Evolutionary conservation across 2,113 vertebrate genomes (phyloP), one percentile per base, ranked within the genome.

Genomic region (Salvator merianae): DNA sequence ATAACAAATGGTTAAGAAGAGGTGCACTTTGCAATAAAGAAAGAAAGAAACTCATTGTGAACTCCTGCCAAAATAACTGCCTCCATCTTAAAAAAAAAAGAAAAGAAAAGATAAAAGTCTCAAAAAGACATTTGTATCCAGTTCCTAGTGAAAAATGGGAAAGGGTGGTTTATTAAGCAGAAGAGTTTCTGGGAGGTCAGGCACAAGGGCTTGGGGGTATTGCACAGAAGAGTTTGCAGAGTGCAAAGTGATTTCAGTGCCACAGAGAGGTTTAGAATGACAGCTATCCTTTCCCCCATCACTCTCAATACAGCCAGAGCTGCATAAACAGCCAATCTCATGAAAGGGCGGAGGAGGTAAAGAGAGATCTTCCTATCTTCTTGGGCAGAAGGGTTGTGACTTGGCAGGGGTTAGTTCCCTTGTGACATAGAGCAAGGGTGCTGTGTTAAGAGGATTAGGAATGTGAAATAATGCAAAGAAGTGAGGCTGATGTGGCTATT

Each of bases 11-110:
- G 26, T 65, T 78, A 50, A 24, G 38, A 71, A 30, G 36, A 77
- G 62, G 30, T 80, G 59, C 10, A 7, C 32, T 71, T 59, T 40
- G 63, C 43, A 69, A 84, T n/a, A 74, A 47, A 47, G n/a, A 65
- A 76, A 26, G 6, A 36, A 34, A 43, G 38, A 83, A 2, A 2
- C 16, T 78, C 24, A 14, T 70, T 1, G 0, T 26, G n/a, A 0
- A 0, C 26, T 70, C 34, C 47, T 68, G 0, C 0, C 43, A 47
- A 40, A 10, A 50, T 1, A 0, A 24, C 34, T 30, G n/a, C 12
- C 18, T 13, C 13, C 18, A 14, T 16, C 32, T 59, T 59, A 5
- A 16, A 16, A 59, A 59, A 53, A 53, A 14, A 38, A 5, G 3
- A 50, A 50, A 76, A 76, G 30, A 32, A 14, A 43, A 73, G 71